A percentile compares a stretch with the other conserved stretches of the same genome.
Conservation (phyloP, 2,797 vertebrate genomes). For the Eulemur albifrons region DNA sequence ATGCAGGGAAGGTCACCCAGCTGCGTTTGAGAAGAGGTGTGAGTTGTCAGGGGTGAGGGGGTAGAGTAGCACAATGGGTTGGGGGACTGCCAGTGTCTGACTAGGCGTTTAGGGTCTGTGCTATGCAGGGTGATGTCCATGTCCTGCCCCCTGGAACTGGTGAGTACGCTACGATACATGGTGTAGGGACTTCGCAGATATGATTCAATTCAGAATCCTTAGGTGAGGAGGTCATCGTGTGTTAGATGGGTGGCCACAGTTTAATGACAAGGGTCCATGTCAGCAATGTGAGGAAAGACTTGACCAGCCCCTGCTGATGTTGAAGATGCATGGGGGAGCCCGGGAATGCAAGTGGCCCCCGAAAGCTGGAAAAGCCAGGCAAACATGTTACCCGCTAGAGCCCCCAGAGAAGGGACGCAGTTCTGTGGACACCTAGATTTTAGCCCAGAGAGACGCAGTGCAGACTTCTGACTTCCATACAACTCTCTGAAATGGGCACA, state of each 20-base stretch:
- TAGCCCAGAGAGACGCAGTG: neutral
- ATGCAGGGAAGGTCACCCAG: neutral
- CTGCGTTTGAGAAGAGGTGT: neutral
- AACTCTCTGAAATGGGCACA: no score
- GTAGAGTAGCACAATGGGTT: neutral
- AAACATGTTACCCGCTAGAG: neutral
- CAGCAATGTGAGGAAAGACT: neutral
- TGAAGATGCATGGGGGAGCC: neutral
- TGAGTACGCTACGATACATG: fast-evolving
- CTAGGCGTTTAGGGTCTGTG: neutral
- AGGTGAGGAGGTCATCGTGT: neutral
- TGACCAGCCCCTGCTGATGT: neutral
- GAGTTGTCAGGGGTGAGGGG: neutral
- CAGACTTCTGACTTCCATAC: neutral
- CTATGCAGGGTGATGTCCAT: neutral
- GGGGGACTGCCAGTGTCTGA: neutral
- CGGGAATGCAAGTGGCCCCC: neutral
- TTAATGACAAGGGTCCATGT: neutral
- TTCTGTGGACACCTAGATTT: neutral
- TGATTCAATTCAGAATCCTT: neutral
- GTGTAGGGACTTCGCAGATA: neutral
- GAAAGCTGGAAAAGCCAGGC: neutral
- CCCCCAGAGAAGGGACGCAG: neutral
- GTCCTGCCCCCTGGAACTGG: neutral
- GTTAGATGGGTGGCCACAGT: neutral